Percentiles rank a stretch among this genome's conserved stretches.
Conservation (phyloP, 2,113 vertebrate genomes). For the Glaucomys volans region DNA sequence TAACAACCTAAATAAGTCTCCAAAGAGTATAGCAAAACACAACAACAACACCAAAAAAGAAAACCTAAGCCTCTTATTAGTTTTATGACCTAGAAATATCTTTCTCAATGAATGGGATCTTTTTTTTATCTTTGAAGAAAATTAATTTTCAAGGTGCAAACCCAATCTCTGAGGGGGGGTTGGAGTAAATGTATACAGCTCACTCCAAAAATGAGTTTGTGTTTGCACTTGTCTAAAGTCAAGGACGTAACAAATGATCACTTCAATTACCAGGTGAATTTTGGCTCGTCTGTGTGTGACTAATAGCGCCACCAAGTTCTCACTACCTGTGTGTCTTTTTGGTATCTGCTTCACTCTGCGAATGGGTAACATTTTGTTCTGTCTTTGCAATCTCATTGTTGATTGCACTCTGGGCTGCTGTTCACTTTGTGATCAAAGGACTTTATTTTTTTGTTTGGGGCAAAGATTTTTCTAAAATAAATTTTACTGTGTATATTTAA, state of each 20-base stretch:
- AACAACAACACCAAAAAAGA: too few relatives aligned
- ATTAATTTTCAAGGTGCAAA: not conserved
- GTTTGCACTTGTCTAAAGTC: not conserved
- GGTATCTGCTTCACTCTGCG: not conserved
- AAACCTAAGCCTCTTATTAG: not conserved
- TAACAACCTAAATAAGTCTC: not conserved
- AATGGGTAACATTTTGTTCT: not conserved
- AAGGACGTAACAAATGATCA: not conserved
- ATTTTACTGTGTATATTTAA: not conserved
- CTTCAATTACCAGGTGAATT: not conserved
- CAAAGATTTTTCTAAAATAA: not conserved
- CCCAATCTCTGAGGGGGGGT: not conserved
- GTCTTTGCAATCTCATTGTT: not conserved
- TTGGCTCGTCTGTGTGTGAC: not conserved
- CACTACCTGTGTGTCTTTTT: not conserved
- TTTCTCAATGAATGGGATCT: not conserved
- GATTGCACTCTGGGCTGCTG: not conserved
- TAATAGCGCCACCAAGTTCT: not conserved
- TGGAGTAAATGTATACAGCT: not conserved
- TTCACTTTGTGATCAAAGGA: not conserved
- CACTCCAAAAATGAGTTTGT: not conserved
- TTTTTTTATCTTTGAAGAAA: not conserved
- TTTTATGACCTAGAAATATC: not conserved
- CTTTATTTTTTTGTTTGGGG: not conserved
- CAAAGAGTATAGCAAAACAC: too few relatives aligned